phyloP scores from a whole-genome alignment of 1,140 invertebrate species.

The Lamellibrachia luymesi region DNA sequence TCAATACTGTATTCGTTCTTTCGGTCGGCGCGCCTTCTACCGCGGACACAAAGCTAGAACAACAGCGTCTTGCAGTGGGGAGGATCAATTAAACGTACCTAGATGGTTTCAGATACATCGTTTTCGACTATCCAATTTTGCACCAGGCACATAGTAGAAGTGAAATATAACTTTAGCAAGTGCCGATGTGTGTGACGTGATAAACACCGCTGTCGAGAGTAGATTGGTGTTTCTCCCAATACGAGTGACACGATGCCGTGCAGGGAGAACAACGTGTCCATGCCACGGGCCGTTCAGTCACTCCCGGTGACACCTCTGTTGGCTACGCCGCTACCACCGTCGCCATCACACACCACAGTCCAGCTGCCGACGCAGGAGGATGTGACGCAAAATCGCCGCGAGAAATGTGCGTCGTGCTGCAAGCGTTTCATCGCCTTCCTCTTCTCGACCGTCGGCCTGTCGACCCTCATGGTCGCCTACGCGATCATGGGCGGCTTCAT shows the following conservation, averaged over 20 bases:
- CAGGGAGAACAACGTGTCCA: background rate
- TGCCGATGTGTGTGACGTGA: too few species aligned
- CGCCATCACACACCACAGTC: background rate
- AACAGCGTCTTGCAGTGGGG: background rate
- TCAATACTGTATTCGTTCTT: background rate
- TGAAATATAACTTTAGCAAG: background rate
- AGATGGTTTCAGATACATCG: background rate
- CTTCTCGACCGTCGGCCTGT: slow-evolving; percentile 90
- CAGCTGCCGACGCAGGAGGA: slow-evolving; percentile 16
- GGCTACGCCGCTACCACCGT: slow-evolving; percentile 34
- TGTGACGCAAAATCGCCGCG: slow-evolving; percentile 13
- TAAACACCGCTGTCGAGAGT: background rate
- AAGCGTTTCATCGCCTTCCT: slow-evolving; percentile 83
- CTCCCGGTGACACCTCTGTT: background rate
- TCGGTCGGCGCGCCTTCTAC: background rate
- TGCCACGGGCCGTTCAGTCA: background rate
- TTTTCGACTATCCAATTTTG: background rate
- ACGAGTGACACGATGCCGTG: background rate
- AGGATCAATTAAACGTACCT: background rate
- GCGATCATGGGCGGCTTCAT: slow-evolving; percentile 88
- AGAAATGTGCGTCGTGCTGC: slow-evolving; percentile 53
- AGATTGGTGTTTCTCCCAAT: background rate
- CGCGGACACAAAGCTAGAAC: background rate
- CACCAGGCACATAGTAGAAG: background rate
- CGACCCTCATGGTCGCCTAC: slow-evolving; percentile 84